phyloP scores from a whole-genome alignment of 2,113 vertebrate genomes.

The Danionella cerebrum region DNA sequence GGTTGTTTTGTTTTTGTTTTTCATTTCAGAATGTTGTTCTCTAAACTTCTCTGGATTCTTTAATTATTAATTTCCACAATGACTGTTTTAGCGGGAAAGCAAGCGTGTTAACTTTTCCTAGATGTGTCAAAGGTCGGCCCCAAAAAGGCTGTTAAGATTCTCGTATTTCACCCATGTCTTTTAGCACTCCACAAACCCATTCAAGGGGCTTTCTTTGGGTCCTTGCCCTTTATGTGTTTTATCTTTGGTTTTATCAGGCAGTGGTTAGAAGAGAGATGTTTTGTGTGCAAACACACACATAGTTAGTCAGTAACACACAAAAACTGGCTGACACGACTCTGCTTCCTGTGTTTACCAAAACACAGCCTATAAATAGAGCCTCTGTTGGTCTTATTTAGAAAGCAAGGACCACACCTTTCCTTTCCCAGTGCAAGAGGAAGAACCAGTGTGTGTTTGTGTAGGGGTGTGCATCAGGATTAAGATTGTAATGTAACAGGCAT shows the following conservation, averaged over 20 bases:
- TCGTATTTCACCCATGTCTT: neutral
- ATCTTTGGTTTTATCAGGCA: constrained; percentile 5
- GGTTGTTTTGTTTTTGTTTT: too few relatives aligned
- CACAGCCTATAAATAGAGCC: constrained; percentile 16
- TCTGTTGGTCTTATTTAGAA: constrained; percentile 2
- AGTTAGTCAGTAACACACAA: neutral
- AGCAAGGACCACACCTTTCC: constrained; percentile 26
- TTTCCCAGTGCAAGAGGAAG: constrained; percentile 12
- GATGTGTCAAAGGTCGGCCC: neutral
- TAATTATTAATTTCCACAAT: neutral
- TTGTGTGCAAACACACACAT: constrained; percentile 16
- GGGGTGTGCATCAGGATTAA: neutral
- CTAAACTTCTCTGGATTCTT: too few relatives aligned
- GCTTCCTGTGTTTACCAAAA: constrained; percentile 22
- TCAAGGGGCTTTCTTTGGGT: neutral
- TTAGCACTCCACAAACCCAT: neutral
- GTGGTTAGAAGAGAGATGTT: constrained; percentile 6
- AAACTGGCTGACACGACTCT: neutral
- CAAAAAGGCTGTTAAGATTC: neutral
- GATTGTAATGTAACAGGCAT: neutral
- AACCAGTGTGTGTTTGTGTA: constrained; percentile 7
- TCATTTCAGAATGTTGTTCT: too few relatives aligned
- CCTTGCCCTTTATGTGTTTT: neutral
- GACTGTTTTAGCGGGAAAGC: neutral
- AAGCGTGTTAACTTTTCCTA: neutral